A percentile compares a stretch with the other conserved stretches of the same genome.
phyloP scores from a whole-genome alignment of 2,888 invertebrate species.

The Caenorhabditis becei region DNA sequence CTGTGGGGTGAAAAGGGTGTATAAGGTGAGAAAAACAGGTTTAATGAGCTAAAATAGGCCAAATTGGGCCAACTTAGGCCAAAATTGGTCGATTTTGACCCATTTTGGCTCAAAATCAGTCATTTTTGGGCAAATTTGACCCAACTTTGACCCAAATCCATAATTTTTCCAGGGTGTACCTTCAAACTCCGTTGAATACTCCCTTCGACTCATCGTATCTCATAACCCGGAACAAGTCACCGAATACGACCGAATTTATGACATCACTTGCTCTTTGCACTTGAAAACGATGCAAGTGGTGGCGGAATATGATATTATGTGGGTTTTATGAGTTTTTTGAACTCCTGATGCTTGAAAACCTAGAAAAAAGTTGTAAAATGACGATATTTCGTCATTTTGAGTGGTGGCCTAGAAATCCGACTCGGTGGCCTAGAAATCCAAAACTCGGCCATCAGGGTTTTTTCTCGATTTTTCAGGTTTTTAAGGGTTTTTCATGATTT shows the following conservation, averaged over 20 bases:
- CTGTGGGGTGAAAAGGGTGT: constrained; percentile 47
- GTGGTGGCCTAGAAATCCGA: background rate
- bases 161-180: constrained; percentile 42
- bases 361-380: background rate
- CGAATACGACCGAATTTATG: constrained; percentile 67
- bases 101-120: too few relatives aligned
- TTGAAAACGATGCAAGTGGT: constrained; percentile 49
- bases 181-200: constrained; percentile 47
- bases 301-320: constrained; percentile 60
- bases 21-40: constrained; percentile 29
- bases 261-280: constrained; percentile 62
- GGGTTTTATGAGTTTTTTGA: constrained; percentile 8
- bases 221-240: constrained; percentile 51
- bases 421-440: constrained; percentile 7
- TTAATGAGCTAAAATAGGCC: background rate
- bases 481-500: background rate
- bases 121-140: too few relatives aligned
- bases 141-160: too few relatives aligned
- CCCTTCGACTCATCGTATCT: constrained; percentile 62
- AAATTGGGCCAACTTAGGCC: background rate
- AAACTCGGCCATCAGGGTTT: background rate
- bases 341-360: background rate
- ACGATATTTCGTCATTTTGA: constrained; percentile 1
- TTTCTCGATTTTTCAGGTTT: too few relatives aligned
- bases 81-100: too few relatives aligned